These are phyloP conservation scores for Lanistes nyassanus DNA, from an alignment of 1,140 invertebrate genomes.

Conservation along the genomic window DNA sequence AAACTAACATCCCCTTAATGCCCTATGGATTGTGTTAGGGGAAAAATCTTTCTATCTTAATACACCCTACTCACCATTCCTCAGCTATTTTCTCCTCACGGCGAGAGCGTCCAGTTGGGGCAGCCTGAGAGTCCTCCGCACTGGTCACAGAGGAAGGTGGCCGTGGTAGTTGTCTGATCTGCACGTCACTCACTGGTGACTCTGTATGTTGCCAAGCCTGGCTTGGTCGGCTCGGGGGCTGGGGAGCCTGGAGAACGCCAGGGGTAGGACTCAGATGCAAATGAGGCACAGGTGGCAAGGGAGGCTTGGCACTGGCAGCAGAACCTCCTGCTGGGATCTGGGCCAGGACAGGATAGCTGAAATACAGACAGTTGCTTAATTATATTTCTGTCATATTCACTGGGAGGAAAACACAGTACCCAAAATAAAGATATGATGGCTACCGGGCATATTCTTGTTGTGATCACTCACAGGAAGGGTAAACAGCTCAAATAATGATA, in stretches of 20 bases:
- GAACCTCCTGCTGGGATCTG: constrained; percentile 40
- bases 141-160: constrained; percentile 52
- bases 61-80: constrained; percentile 51
- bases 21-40: too few species aligned
- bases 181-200: constrained; percentile 45
- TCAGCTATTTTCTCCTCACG: constrained; percentile 60
- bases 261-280: constrained; percentile 19
- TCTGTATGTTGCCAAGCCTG: constrained; percentile 54
- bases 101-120: constrained; percentile 46
- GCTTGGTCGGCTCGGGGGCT: constrained; percentile 45
- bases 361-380: constrained; percentile 17
- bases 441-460: too few species aligned
- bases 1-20: too few species aligned
- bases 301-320: constrained; percentile 23
- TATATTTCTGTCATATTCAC: too few species aligned
- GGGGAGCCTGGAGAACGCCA: constrained; percentile 1
- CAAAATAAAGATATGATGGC: too few species aligned
- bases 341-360: constrained; percentile 54
- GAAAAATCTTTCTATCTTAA: neutral
- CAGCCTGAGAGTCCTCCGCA: constrained; percentile 44
- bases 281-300: constrained; percentile 24
- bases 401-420: too few species aligned
- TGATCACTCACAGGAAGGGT: too few species aligned
- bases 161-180: constrained; percentile 28
- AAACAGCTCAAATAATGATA: too few species aligned